A percentile compares a stretch with the other conserved stretches of the same genome.
Conservation (phyloP, 2,888 invertebrate species). For the Drosophila algonquin region DNA sequence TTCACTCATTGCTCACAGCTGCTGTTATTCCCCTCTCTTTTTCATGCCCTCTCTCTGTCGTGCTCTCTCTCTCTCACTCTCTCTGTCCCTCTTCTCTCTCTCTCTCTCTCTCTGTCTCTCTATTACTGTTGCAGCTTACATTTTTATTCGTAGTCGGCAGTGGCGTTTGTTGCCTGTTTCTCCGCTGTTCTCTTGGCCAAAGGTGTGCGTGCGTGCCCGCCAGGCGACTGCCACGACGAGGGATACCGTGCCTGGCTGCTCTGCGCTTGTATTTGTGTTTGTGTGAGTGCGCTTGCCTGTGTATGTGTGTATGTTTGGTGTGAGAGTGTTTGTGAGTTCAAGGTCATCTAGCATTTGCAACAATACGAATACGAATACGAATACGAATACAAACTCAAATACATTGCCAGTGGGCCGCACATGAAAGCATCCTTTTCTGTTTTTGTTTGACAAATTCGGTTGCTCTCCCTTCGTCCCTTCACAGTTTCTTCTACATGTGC, state of each 20-base stretch:
- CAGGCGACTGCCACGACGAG: constrained; percentile 59
- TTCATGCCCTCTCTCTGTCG: constrained; percentile 13
- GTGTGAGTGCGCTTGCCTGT: constrained; percentile 1
- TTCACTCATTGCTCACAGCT: constrained; percentile 76
- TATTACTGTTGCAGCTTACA: constrained; percentile 8
- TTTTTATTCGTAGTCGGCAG: constrained; percentile 12
- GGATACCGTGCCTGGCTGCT: constrained; percentile 35
- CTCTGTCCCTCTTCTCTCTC: constrained; percentile 10
- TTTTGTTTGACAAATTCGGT: constrained; percentile 39
- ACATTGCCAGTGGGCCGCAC: constrained; percentile 63
- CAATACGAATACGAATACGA: constrained; percentile 72
- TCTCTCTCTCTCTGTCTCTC: constrained; percentile 18
- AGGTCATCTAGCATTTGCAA: constrained; percentile 83
- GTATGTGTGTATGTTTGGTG: constrained; percentile 11
- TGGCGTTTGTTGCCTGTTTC: constrained; percentile 11
- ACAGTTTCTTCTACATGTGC: constrained; percentile 3
- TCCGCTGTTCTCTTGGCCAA: constrained; percentile 52
- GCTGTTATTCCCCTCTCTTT: constrained; percentile 40
- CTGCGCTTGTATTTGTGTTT: constrained; percentile 49
- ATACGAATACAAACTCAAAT: constrained; percentile 66
- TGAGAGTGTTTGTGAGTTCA: constrained; percentile 77
- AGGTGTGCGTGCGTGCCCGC: constrained; percentile 75
- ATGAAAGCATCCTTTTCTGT: constrained; percentile 62
- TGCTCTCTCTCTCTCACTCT: constrained; percentile 33
- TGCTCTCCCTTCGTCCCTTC: constrained; percentile 1